phyloP scores from a whole-genome alignment of 2,797 vertebrate species.

The Prunella strophiata region DNA sequence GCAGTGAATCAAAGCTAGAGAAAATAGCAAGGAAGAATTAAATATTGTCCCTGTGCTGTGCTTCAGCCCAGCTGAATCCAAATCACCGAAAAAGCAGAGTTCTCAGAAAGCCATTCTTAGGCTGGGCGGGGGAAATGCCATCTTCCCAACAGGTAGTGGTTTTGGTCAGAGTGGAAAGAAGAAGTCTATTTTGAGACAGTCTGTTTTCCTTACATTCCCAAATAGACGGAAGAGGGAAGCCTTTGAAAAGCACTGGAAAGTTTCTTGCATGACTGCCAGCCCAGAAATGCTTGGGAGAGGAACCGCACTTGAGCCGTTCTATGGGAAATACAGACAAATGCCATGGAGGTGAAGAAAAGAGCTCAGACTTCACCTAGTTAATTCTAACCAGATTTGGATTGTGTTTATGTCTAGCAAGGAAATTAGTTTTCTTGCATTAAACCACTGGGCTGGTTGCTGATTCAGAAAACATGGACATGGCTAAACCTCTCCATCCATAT shows the following conservation, averaged over 20 bases:
- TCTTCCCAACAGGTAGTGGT: not conserved
- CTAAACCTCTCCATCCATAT: not conserved
- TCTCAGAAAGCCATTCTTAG: not conserved
- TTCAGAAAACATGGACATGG: not conserved
- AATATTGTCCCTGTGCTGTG: constrained; percentile 10
- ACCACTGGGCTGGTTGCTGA: not conserved
- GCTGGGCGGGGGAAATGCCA: not conserved
- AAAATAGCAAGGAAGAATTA: constrained; percentile 47
- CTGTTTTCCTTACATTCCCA: constrained; percentile 23
- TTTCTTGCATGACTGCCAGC: not conserved
- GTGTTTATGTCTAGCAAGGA: constrained; percentile 21
- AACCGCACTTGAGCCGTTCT: not conserved
- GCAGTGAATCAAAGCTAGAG: constrained; percentile 49
- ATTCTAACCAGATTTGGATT: constrained; percentile 13
- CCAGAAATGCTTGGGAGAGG: not conserved
- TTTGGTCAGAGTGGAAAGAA: constrained; percentile 23
- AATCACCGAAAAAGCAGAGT: not conserved
- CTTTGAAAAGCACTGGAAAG: not conserved
- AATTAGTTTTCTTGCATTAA: constrained; percentile 16
- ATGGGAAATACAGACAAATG: not conserved
- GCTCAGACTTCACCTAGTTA: constrained; percentile 3
- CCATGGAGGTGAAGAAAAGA: constrained; percentile 6
- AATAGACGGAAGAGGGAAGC: not conserved
- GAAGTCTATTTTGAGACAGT: not conserved
- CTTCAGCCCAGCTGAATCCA: constrained; percentile 23